These are phyloP conservation scores for Stenurella melanura DNA, from an alignment of 2,888 invertebrate genomes.

Conservation along the genomic window DNA sequence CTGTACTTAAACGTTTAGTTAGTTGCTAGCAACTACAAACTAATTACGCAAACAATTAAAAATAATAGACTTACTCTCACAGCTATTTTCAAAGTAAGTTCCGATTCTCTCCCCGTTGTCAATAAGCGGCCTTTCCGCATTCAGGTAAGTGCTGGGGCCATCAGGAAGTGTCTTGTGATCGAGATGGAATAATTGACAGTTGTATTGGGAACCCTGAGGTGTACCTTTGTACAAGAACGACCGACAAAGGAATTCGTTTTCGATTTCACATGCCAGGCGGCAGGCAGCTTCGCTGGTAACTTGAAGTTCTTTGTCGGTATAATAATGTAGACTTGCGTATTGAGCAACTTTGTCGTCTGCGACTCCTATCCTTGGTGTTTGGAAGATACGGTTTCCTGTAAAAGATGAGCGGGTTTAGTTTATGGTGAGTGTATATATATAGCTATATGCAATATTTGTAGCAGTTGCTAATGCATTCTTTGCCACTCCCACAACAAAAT, in stretches of 20 bases:
- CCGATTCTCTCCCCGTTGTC: conserved; percentile 94
- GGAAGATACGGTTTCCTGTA: conserved; percentile 80
- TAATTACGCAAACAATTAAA: neutral
- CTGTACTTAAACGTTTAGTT: neutral
- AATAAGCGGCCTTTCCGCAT: conserved; percentile 91
- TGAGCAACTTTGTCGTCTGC: conserved; percentile 94
- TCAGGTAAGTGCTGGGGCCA: conserved; percentile 92
- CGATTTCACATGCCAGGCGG: conserved; percentile 91
- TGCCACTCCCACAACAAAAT: no score
- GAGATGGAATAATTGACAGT: conserved; percentile 93
- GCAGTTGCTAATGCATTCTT: no score
- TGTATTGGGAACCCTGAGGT: conserved; percentile 85
- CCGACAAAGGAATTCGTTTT: conserved; percentile 94
- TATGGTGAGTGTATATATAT: no score
- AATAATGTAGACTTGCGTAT: conserved; percentile 93
- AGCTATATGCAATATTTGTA: no score
- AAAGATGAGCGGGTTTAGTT: conserved; percentile 8
- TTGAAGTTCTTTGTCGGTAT: conserved; percentile 94
- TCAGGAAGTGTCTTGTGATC: conserved; percentile 95
- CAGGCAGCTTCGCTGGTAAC: conserved; percentile 93
- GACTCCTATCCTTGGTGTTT: conserved; percentile 89
- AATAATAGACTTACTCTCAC: conserved; percentile 82
- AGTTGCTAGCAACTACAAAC: neutral
- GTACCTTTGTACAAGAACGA: conserved; percentile 80
- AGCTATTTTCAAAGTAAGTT: conserved; percentile 92